Percentiles rank a stretch among this genome's conserved stretches.
Conservation (phyloP, 1,140 invertebrate genomes). For the Drosophila busckii region DNA sequence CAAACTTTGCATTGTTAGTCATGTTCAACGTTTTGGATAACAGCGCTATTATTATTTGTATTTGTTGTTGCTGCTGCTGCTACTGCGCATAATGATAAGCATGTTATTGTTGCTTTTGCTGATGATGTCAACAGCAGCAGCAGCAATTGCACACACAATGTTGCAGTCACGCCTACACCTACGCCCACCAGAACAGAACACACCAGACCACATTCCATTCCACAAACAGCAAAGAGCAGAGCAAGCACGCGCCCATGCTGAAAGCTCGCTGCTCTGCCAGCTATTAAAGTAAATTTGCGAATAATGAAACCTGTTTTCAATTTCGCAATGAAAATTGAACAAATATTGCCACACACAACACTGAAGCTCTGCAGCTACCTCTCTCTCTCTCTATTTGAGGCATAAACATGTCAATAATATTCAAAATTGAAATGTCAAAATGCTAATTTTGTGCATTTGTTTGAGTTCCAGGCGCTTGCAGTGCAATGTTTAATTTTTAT, state of each 20-base stretch:
- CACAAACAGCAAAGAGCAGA: neutral
- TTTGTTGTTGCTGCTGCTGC: slow-evolving; percentile 22
- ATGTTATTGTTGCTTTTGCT: slow-evolving; percentile 1
- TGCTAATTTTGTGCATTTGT: slow-evolving; percentile 74
- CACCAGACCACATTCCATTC: neutral
- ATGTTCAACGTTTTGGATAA: slow-evolving; percentile 22
- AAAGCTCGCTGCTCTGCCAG: slow-evolving; percentile 13
- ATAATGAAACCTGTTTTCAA: slow-evolving; percentile 40
- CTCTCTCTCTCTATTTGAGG: neutral
- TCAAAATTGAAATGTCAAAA: slow-evolving; percentile 75
- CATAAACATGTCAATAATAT: slow-evolving; percentile 71
- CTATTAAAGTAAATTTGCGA: slow-evolving; percentile 70
- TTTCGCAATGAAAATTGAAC: slow-evolving; percentile 15
- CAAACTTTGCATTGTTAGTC: slow-evolving; percentile 65
- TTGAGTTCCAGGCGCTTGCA: slow-evolving; percentile 41
- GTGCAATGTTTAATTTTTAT: no score
- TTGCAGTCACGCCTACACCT: slow-evolving; percentile 22
- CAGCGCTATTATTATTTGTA: slow-evolving; percentile 20
- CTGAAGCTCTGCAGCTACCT: neutral
- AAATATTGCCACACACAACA: slow-evolving; percentile 9
- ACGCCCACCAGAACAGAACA: slow-evolving; percentile 4
- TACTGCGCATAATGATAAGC: slow-evolving; percentile 16
- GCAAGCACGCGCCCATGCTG: slow-evolving; percentile 2
- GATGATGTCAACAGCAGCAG: slow-evolving; percentile 62
- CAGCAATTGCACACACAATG: slow-evolving; percentile 45